Evolutionary conservation across 2,888 invertebrate species (phyloP).

Genomic region (Cosmia trapezina): DNA sequence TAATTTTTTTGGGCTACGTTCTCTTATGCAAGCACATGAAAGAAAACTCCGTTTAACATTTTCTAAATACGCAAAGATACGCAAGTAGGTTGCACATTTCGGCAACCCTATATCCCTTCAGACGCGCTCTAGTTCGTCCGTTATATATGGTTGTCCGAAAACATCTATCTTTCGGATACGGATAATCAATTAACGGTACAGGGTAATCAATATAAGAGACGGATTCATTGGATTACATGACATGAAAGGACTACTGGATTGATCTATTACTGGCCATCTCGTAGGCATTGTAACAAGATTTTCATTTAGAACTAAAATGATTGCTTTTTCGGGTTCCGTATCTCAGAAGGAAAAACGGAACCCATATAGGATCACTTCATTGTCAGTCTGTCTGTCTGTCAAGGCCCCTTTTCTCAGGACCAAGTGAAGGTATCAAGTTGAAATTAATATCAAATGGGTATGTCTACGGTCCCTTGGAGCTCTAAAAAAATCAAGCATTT

Average conservation of each 20-base stretch:
- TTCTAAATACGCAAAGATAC: conserved; percentile 32
- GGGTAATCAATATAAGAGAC: conserved; percentile 63
- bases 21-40: no score
- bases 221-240: conserved; percentile 50
- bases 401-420: no score
- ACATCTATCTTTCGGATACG: conserved; percentile 62
- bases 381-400: no score
- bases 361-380: no score
- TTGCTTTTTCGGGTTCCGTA: no score
- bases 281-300: conserved; percentile 22
- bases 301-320: conserved; percentile 4
- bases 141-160: conserved; percentile 65
- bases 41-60: no score
- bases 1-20: background rate
- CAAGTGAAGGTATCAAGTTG: no score
- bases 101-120: conserved; percentile 55
- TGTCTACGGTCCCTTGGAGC: no score
- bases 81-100: conserved; percentile 61
- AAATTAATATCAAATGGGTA: no score
- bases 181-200: conserved; percentile 69
- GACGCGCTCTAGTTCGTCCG: conserved; percentile 65
- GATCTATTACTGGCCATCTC: conserved; percentile 45
- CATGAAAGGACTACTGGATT: conserved; percentile 51
- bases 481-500: no score
- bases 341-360: no score